phyloP scores from a whole-genome alignment of 2,113 vertebrate genomes.

The Pangasianodon gigas region DNA sequence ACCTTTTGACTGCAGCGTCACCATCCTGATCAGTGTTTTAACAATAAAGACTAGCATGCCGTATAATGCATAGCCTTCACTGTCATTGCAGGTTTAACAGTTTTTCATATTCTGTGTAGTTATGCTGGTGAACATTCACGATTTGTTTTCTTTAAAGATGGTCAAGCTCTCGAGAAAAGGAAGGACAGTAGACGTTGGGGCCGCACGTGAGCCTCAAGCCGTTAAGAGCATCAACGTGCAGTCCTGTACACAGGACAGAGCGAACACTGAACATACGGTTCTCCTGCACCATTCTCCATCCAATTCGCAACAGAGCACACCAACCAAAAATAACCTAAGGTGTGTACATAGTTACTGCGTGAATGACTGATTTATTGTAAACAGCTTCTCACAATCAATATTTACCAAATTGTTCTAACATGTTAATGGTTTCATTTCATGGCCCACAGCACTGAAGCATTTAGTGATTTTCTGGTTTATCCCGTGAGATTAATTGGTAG shows the following conservation, averaged over 20 bases:
- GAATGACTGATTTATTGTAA: background rate
- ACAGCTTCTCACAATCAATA: background rate
- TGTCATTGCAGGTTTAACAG: background rate
- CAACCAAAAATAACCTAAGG: background rate
- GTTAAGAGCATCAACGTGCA: background rate
- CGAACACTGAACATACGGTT: background rate
- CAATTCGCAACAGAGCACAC: background rate
- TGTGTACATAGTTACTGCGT: background rate
- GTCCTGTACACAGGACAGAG: background rate
- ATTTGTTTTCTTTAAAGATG: slow-evolving; percentile 9
- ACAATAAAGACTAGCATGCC: no score
- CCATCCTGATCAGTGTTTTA: background rate
- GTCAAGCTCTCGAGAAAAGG: background rate
- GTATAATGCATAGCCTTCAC: background rate
- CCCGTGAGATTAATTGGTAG: background rate
- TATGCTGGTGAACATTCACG: background rate
- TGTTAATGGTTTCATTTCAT: background rate
- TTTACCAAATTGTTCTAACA: background rate
- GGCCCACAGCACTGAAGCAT: background rate
- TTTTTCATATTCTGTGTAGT: background rate
- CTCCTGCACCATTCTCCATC: background rate
- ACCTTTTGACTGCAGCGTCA: background rate
- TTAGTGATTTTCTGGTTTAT: background rate
- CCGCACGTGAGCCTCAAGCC: background rate
- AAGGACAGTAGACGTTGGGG: background rate